Conservation (phyloP, 2,888 invertebrate genomes). For the Ryuthela nishihirai region DNA sequence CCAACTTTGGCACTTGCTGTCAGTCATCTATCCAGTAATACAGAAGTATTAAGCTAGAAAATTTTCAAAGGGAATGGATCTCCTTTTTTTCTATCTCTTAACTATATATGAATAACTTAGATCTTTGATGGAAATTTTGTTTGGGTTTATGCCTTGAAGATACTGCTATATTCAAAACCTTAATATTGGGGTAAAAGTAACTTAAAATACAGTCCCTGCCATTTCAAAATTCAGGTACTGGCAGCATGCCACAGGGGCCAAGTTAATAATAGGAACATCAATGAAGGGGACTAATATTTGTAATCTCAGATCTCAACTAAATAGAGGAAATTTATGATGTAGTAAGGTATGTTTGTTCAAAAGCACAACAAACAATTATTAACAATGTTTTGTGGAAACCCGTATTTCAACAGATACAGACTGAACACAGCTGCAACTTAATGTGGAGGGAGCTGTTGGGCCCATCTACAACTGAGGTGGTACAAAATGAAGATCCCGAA, state of each 20-base stretch:
- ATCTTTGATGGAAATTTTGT: too few relatives aligned
- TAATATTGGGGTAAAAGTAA: neutral
- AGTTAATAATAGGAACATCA: conserved; percentile 37
- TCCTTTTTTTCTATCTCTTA: too few relatives aligned
- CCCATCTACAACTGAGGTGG: neutral
- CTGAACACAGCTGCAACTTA: conserved; percentile 2
- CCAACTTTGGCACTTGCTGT: conserved; percentile 36
- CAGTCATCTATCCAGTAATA: too few relatives aligned
- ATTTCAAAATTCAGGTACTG: conserved; percentile 36
- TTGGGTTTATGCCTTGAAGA: too few relatives aligned
- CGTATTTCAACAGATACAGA: conserved; percentile 7
- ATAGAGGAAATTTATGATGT: conserved; percentile 3
- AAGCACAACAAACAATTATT: conserved; percentile 9
- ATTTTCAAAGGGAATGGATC: too few relatives aligned
- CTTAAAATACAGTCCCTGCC: conserved; percentile 30
- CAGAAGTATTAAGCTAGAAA: too few relatives aligned
- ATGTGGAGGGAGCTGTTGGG: conserved; percentile 2
- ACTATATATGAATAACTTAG: too few relatives aligned
- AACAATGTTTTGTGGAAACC: conserved; percentile 4
- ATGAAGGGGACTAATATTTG: conserved; percentile 35
- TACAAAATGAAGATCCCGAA: neutral
- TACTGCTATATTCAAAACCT: too few relatives aligned
- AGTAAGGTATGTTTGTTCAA: conserved; percentile 8
- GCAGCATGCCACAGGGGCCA: conserved; percentile 33
- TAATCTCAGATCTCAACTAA: conserved; percentile 31